These are phyloP conservation scores for Poecile montanus DNA, from an alignment of 2,797 vertebrate genomes.

Conservation along the genomic window DNA sequence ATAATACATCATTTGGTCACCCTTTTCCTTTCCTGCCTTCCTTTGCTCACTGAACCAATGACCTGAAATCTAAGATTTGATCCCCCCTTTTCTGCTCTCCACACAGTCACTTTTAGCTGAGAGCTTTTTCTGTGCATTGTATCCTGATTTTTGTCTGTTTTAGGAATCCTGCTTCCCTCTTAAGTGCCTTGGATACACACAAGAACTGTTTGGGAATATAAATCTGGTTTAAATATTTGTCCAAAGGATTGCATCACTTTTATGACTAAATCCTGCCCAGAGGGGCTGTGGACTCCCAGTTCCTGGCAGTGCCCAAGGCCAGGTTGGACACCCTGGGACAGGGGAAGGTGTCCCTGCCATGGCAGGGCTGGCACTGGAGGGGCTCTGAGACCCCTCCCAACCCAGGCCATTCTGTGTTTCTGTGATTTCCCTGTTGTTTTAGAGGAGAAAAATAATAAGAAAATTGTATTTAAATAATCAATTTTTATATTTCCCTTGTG, in stretches of 20 bases:
- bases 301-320: neutral
- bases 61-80: neutral
- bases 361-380: neutral
- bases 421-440: neutral
- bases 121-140: neutral
- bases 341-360: neutral
- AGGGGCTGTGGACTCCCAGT: neutral
- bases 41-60: neutral
- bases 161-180: neutral
- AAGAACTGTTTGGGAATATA: neutral
- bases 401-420: neutral
- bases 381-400: accelerated
- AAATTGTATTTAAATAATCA: neutral
- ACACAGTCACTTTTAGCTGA: neutral
- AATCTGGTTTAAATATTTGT: neutral
- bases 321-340: neutral
- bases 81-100: neutral
- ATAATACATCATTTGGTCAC: neutral
- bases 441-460: neutral
- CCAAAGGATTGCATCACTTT: neutral
- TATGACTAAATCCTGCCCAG: neutral
- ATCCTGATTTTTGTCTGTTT: neutral
- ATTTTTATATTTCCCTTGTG: neutral
- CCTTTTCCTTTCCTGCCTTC: neutral
- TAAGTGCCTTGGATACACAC: neutral